Evolutionary conservation across 1,140 invertebrate genomes (phyloP).

Genomic region (Dendrolimus punctatus): DNA sequence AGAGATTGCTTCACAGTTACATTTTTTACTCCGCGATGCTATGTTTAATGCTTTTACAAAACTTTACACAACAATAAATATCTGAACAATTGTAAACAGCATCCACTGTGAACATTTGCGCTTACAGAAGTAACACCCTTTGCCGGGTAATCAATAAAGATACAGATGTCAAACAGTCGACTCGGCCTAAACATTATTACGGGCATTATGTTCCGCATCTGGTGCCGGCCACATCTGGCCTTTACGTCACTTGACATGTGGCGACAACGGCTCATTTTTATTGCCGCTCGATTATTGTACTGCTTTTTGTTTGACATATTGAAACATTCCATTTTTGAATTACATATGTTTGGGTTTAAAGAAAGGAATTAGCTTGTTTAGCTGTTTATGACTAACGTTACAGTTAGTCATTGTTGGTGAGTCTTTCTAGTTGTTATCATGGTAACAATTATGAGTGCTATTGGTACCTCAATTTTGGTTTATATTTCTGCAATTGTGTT

Average conservation of each 20-base stretch:
- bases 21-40: too few relatives aligned
- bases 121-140: constrained; percentile 9
- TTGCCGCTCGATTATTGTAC: constrained; percentile 16
- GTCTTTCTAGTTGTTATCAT: too few relatives aligned
- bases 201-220: constrained; percentile 15
- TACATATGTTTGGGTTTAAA: not conserved
- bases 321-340: not conserved
- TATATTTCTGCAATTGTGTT: too few relatives aligned
- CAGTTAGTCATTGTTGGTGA: too few relatives aligned
- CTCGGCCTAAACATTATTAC: constrained; percentile 9
- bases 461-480: too few relatives aligned
- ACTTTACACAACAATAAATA: too few relatives aligned
- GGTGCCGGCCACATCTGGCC: constrained; percentile 23
- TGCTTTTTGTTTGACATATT: constrained; percentile 10
- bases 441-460: too few relatives aligned
- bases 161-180: constrained; percentile 32
- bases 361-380: too few relatives aligned
- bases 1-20: too few relatives aligned
- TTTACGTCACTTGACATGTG: constrained; percentile 30
- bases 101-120: not conserved
- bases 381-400: too few relatives aligned
- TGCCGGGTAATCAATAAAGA: constrained; percentile 18
- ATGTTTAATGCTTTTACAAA: too few relatives aligned
- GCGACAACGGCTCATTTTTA: constrained; percentile 19
- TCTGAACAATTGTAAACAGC: not conserved